Evolutionary conservation across 2,797 vertebrate species (phyloP).

Genomic region (Ficedula albicollis): DNA sequence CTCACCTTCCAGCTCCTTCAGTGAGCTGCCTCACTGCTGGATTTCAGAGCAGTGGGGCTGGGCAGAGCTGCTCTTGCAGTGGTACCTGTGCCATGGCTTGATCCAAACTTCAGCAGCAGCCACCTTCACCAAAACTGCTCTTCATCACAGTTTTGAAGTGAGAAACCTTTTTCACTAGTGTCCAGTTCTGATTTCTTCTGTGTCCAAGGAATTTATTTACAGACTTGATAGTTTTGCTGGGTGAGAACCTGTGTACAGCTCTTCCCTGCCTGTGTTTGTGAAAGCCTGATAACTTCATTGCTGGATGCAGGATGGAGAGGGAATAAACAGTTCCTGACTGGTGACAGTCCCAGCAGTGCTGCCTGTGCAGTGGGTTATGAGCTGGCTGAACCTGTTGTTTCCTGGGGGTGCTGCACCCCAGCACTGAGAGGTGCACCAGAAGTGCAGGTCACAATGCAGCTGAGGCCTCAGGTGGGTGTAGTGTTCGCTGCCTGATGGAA

Average conservation of each 20-base stretch:
- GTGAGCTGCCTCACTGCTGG: background rate
- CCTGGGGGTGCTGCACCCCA: background rate
- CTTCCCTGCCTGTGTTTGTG: background rate
- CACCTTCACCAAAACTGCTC: background rate
- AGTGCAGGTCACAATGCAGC: rapidly evolving
- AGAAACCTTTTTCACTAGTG: background rate
- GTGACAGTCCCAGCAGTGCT: rapidly evolving
- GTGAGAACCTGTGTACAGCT: background rate
- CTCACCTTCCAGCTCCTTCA: background rate
- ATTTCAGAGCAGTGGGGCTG: background rate
- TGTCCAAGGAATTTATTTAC: background rate
- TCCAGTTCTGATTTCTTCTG: background rate
- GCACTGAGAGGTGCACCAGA: background rate
- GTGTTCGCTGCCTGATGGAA: background rate
- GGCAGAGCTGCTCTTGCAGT: rapidly evolving
- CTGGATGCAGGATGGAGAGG: background rate
- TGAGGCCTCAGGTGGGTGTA: background rate
- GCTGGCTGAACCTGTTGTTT: background rate
- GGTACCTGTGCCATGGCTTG: rapidly evolving
- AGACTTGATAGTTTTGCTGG: background rate
- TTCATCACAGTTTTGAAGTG: background rate
- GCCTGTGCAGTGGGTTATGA: background rate
- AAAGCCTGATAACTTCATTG: rapidly evolving
- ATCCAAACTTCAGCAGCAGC: background rate
- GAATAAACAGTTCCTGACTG: rapidly evolving